A percentile compares a stretch with the other conserved stretches of the same genome.
These are phyloP conservation scores for Zaprionus tsacasi DNA, from an alignment of 1,140 invertebrate species.

Conservation along the genomic window DNA sequence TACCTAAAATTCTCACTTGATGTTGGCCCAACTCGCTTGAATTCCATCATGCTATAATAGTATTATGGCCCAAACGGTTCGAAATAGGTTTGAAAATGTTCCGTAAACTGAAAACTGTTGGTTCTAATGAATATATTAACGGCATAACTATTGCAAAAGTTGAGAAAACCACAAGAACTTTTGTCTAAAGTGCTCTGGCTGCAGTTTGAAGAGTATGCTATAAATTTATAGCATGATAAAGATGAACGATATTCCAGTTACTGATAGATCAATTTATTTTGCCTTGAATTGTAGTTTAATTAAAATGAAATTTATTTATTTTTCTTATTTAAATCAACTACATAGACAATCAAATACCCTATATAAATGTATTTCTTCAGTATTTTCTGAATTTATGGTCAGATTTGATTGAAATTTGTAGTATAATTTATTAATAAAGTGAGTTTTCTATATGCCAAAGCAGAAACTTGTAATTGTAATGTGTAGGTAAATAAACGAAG, in stretches of 20 bases:
- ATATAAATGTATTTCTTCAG: not conserved
- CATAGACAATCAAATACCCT: too few relatives aligned
- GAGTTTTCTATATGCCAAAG: not conserved
- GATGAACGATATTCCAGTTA: not conserved
- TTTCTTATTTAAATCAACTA: not conserved
- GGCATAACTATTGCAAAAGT: not conserved
- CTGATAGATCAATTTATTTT: not conserved
- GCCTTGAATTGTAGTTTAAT: not conserved
- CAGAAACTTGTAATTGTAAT: too few relatives aligned
- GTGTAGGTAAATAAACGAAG: too few relatives aligned
- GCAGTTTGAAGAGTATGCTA: not conserved
- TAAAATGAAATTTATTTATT: not conserved
- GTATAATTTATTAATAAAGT: not conserved
- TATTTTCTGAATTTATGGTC: not conserved
- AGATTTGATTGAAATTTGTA: not conserved
- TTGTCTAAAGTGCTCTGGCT: not conserved
- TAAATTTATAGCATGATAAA: not conserved
- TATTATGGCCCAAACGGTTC: not conserved
- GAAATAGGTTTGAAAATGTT: not conserved
- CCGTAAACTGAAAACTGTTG: not conserved
- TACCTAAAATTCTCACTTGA: not conserved
- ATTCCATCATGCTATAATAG: not conserved
- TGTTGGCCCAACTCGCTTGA: not conserved
- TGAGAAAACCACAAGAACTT: not conserved
- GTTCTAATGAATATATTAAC: conserved; percentile 1